These are phyloP conservation scores for Squalus acanthias DNA, from an alignment of 2,797 vertebrate genomes.

Conservation along the genomic window DNA sequence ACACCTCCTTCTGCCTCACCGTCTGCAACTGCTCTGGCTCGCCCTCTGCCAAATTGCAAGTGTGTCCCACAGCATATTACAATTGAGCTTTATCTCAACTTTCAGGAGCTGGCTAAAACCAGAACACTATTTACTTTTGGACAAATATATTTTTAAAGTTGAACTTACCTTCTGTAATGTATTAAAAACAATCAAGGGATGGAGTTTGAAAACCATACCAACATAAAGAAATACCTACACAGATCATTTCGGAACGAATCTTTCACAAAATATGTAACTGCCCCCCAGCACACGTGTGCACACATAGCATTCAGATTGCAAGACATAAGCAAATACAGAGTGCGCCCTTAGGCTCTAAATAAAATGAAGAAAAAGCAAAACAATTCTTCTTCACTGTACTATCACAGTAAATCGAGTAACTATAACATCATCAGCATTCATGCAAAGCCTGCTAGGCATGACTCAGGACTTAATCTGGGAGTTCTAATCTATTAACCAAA, in stretches of 20 bases:
- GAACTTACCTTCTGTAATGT: background rate
- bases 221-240: background rate
- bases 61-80: no score
- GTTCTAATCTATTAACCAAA: no score
- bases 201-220: background rate
- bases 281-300: background rate
- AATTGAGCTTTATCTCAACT: background rate
- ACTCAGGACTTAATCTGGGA: no score
- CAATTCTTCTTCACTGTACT: no score
- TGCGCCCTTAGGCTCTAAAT: no score
- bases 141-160: background rate
- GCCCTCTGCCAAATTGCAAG: no score
- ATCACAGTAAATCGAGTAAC: no score
- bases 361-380: no score
- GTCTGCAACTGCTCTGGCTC: no score
- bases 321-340: background rate
- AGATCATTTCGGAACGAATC: background rate
- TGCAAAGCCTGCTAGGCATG: no score
- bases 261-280: background rate
- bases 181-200: background rate
- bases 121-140: background rate
- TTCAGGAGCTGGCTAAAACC: background rate
- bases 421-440: no score
- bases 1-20: no score
- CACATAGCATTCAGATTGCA: background rate